Evolutionary conservation across 2,888 invertebrate genomes (phyloP), one percentile per base, ranked within the genome.

Genomic region (Melanostoma scalare): DNA sequence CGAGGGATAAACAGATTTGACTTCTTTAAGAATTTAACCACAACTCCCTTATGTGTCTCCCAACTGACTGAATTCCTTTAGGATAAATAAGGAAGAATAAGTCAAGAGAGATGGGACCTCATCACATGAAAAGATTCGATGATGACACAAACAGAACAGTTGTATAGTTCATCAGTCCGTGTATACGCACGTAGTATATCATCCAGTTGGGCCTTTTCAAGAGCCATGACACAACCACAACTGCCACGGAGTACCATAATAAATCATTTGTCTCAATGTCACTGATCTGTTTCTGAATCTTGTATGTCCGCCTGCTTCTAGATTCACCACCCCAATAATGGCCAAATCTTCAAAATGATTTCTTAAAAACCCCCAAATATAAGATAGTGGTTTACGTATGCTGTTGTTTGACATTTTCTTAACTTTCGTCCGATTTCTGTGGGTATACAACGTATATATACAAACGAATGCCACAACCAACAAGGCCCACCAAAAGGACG

Each of bases 241-340:
- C 76, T 82, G 82, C 77, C 77, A 73, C 73, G 46, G 73, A 82
- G 72, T 56, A 76, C 73, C 73, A 82, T 77, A 77, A 82, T 82
- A 82, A 82, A 82, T 82, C 84, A 84, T 84, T 84, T 78, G 84
- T 84, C 84, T 78, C 84, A 84, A 71, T 84, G 84, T 84, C 84
- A 78, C 65, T 74, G 84, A 78, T 84, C 78, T 84, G 78, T 84
- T 84, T 65, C 58, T 84, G 84, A 84, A 31, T 31, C 65, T 48
- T 44, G 69, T 50, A 31, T 55, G 61, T 20, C 68, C 77, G 68
- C 82, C 73, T 20, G 68, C 36, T 67, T 20, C 46, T 40, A 58
- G 68, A 74, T 73, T 68, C 72, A 46, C 63, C 77, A 69, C 68
- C 68, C 63, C 69, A 78, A 78, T 53, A 53, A 84, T 84, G 84